phyloP scores from a whole-genome alignment of 2,113 vertebrate genomes.

The Ovibos moschatus region DNA sequence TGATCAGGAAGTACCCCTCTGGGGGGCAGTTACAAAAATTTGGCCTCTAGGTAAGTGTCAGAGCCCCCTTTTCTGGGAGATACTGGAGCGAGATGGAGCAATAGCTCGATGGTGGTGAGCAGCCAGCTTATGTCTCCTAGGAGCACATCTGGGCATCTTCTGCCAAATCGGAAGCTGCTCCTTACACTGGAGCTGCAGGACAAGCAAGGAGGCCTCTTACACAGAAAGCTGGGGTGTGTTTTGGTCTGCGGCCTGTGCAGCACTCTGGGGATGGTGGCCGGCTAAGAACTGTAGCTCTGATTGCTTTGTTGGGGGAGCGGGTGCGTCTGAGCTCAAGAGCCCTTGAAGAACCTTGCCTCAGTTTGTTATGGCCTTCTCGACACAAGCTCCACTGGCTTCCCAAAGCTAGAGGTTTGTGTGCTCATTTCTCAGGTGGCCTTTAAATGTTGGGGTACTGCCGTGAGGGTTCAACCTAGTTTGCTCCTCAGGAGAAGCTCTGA shows the following conservation, averaged over 20 bases:
- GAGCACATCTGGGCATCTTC: not conserved
- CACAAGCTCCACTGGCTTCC: not conserved
- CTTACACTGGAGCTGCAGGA: not conserved
- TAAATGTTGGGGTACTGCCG: not conserved
- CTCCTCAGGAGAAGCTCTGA: not conserved
- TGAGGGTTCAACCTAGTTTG: not conserved
- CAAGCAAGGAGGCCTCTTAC: not conserved
- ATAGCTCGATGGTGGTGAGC: not conserved
- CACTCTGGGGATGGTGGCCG: accelerated
- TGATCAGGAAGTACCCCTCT: not conserved
- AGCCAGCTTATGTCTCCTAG: not conserved
- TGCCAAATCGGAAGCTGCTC: not conserved
- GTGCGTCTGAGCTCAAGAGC: not conserved
- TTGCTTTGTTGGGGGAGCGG: not conserved
- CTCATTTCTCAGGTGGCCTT: not conserved
- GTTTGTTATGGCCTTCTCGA: not conserved
- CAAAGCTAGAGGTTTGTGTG: not conserved
- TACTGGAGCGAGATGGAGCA: not conserved
- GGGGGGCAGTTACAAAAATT: not conserved
- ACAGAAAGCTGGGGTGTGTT: not conserved
- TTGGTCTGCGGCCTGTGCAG: not conserved
- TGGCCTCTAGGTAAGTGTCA: not conserved
- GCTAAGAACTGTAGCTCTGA: not conserved
- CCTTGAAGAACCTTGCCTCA: not conserved
- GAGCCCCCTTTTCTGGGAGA: not conserved